A percentile compares a stretch with the other conserved stretches of the same genome.
These are phyloP conservation scores for Zonitis immaculata DNA, from an alignment of 2,888 invertebrate genomes.

Conservation along the genomic window DNA sequence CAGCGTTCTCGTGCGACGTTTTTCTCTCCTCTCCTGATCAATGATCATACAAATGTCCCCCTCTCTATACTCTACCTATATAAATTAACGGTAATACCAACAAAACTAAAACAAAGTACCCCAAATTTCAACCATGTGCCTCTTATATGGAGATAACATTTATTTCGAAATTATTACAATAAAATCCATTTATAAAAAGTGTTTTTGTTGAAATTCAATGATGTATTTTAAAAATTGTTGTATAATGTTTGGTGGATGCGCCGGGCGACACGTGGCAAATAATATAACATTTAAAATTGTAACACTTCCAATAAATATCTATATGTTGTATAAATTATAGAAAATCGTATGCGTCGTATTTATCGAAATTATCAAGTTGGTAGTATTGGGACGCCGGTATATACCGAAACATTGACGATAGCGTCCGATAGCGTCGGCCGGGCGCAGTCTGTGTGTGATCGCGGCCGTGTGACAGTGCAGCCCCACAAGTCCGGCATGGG, in stretches of 20 bases:
- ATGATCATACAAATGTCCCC: constrained; percentile 35
- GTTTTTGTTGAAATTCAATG: too few species aligned
- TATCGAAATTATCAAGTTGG: constrained; percentile 33
- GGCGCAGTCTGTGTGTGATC: constrained; percentile 49
- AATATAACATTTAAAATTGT: too few species aligned
- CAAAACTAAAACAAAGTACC: constrained; percentile 4
- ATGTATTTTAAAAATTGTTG: too few species aligned
- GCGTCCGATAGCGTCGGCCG: constrained; percentile 40
- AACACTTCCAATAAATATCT: too few species aligned
- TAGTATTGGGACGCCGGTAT: constrained; percentile 43
- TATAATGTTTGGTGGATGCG: constrained; percentile 2
- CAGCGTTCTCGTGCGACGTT: constrained; percentile 23
- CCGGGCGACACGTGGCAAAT: neutral
- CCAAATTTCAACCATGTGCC: constrained; percentile 9
- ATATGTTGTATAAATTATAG: too few species aligned
- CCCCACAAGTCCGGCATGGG: constrained; percentile 55
- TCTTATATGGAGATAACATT: too few species aligned
- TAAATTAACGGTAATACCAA: constrained; percentile 12
- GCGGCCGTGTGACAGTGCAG: constrained; percentile 48
- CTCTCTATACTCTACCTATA: too few species aligned
- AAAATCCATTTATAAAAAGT: too few species aligned
- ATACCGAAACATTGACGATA: constrained; percentile 39
- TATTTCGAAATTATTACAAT: too few species aligned
- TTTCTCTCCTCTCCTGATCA: constrained; percentile 40
- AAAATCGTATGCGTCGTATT: constrained; percentile 9